Percentiles rank a stretch among this genome's conserved stretches.
phyloP scores from a whole-genome alignment of 2,113 vertebrate genomes.

The Ceyx cyanopectus region DNA sequence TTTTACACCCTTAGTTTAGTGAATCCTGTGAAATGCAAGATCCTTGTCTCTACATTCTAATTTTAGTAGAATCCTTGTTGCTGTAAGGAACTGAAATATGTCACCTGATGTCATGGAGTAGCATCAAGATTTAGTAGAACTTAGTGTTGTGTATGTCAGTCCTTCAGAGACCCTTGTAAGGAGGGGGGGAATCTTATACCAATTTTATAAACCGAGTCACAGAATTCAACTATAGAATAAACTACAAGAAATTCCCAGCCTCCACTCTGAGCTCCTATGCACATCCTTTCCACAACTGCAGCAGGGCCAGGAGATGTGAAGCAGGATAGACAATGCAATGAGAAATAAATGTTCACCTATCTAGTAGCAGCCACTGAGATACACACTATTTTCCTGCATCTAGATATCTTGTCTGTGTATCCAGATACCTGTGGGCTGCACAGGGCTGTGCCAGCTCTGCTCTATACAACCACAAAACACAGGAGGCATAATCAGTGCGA shows the following conservation, averaged over 20 bases:
- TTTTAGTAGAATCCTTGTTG: background rate
- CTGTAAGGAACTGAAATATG: background rate
- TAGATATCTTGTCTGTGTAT: fast-evolving
- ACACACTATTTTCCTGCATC: background rate
- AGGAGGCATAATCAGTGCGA: background rate
- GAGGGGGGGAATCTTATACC: background rate
- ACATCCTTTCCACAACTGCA: background rate
- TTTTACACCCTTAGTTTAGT: background rate
- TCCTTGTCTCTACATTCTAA: background rate
- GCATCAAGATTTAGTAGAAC: background rate
- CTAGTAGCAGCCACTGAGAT: background rate
- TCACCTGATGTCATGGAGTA: background rate
- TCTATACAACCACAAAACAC: background rate
- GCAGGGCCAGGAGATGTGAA: background rate
- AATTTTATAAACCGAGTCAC: background rate
- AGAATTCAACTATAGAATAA: background rate
- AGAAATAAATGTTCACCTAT: background rate
- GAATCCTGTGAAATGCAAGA: background rate
- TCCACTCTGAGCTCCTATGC: background rate
- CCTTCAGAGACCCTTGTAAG: background rate
- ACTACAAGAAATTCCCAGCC: background rate
- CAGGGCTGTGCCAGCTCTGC: background rate
- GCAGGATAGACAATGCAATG: background rate
- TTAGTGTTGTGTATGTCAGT: background rate
- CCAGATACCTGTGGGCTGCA: background rate